phyloP scores from a whole-genome alignment of 2,888 invertebrate species.

The Xanthostigma xanthostigma region DNA sequence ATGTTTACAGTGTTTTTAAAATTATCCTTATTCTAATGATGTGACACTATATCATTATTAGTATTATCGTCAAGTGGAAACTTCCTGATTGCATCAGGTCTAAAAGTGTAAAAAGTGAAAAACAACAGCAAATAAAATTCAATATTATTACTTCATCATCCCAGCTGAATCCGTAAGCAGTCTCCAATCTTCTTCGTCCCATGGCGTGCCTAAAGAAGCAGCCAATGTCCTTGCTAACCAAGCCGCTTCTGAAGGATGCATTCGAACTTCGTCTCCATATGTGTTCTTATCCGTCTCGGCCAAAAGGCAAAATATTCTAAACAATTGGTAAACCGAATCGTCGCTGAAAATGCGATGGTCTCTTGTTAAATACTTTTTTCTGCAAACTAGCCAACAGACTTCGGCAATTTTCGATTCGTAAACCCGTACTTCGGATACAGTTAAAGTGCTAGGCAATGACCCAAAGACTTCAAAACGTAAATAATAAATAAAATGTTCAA shows the following conservation, averaged over 20 bases:
- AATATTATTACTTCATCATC: constrained; percentile 13
- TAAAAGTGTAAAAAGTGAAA: too few relatives aligned
- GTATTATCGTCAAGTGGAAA: too few relatives aligned
- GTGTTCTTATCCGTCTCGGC: constrained; percentile 44
- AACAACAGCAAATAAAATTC: neutral
- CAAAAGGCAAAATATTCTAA: constrained; percentile 63
- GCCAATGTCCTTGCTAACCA: constrained; percentile 52
- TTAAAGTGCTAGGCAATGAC: constrained; percentile 43
- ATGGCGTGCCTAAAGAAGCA: constrained; percentile 49
- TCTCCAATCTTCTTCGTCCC: constrained; percentile 52
- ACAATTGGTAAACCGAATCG: constrained; percentile 54
- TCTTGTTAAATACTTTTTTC: constrained; percentile 43
- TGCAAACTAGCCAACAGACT: constrained; percentile 68
- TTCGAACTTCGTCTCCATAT: constrained; percentile 33
- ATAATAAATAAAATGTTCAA: constrained; percentile 62
- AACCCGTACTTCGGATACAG: constrained; percentile 37
- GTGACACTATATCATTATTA: too few relatives aligned
- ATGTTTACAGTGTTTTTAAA: too few relatives aligned
- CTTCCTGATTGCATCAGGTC: too few relatives aligned
- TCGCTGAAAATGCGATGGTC: constrained; percentile 46
- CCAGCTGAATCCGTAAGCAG: constrained; percentile 34
- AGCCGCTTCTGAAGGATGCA: constrained; percentile 55
- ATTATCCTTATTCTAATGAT: too few relatives aligned
- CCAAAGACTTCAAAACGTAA: constrained; percentile 60
- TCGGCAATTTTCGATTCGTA: constrained; percentile 56